Base-by-base conservation (phyloP, 2,888 invertebrate genomes). In the Eupithecia inturbata region DNA sequence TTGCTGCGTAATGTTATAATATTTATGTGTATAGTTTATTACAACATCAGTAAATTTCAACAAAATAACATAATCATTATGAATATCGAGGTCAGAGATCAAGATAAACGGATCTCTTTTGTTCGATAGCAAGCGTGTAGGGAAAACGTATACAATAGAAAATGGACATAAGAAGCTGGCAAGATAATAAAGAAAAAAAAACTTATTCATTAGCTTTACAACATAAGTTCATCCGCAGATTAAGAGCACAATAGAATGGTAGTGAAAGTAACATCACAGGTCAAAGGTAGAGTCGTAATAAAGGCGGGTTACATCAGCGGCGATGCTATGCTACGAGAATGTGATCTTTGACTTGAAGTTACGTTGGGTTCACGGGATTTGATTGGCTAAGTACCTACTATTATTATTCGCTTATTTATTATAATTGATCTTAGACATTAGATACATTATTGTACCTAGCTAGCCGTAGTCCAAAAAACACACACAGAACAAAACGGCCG, bases 261-360 rank as follows among this genome's bases (percentile, higher is more conserved):
- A 76, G 80, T 68, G 79, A 80, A 80, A 80, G 80, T 74, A 70
- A 70, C 72, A 74, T 73, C 72, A 70, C 71, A 74, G 80, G 80
- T 79, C 80, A 80, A 66, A 79, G 77, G 79, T 78, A 76, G 74
- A 70, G 74, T 71, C 71, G 72, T 72, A 76, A 77, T 82, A 83
- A 85, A 82, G 83, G 78, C 73, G 57, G 57, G 79, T 87, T 87
- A 80, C 86, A 81, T 87, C 81, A 87, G 77, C 74, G 76, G 81
- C 77, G 74, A 73, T 73, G 73, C 72, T 74, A 72, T 72, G 73
- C 72, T 72, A 73, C 74, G 82, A 79, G 81, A 83, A 81, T 77
- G 78, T 78, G 81, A 81, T 79, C 82, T 82, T 80, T 80, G 76
- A 70, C 76, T 63, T 22, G 67, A 72, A 19, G 63, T 69, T 67